Conservation (phyloP, 2,888 invertebrate genomes). For the Beris chalybata region DNA sequence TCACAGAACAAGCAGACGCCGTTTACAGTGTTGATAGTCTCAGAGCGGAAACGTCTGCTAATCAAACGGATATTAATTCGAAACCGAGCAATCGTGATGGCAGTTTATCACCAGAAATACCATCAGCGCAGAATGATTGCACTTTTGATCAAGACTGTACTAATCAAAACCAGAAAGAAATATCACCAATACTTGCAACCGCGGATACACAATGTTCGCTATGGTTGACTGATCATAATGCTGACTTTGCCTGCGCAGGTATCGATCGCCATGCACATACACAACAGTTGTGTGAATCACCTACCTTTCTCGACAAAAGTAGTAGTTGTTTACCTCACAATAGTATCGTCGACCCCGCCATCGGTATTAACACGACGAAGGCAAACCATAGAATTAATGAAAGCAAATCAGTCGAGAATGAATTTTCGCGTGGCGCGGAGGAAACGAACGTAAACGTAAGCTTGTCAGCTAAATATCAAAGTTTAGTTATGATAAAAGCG, state of each 20-base stretch:
- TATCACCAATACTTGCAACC: constrained; percentile 47
- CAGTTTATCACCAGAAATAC: constrained; percentile 31
- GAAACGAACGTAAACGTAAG: constrained; percentile 40
- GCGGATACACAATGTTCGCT: constrained; percentile 6
- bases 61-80: neutral
- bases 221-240: neutral
- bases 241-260: constrained; percentile 20
- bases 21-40: constrained; percentile 8
- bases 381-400: neutral
- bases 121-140: constrained; percentile 5
- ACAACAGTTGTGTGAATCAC: neutral
- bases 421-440: constrained; percentile 49
- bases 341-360: constrained; percentile 19
- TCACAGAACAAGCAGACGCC: constrained; percentile 7
- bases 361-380: neutral
- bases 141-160: constrained; percentile 32
- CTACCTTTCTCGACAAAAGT: neutral
- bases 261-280: neutral
- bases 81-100: constrained; percentile 20
- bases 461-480: constrained; percentile 73
- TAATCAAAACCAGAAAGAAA: constrained; percentile 45
- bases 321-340: constrained; percentile 31
- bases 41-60: constrained; percentile 3
- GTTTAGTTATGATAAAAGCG: constrained; percentile 83
- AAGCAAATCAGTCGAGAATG: constrained; percentile 22